These are phyloP conservation scores for Philonicus albiceps DNA, from an alignment of 2,888 invertebrate genomes.

Conservation along the genomic window DNA sequence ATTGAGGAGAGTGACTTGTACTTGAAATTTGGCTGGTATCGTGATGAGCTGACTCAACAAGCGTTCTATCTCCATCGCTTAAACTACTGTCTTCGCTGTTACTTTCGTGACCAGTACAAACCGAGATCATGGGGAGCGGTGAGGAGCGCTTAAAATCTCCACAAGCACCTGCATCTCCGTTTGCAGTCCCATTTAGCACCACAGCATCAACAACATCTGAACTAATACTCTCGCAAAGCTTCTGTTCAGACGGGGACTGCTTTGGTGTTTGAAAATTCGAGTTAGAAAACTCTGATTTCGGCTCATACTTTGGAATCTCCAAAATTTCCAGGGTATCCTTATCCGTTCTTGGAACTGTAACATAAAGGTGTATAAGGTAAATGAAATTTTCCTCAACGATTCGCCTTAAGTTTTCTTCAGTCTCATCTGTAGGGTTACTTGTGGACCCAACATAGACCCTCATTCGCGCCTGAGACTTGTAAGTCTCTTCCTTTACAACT, in stretches of 20 bases:
- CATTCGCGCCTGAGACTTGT: not conserved
- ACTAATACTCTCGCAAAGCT: slow-evolving; percentile 45
- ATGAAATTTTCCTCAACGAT: slow-evolving; percentile 64
- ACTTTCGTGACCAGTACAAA: slow-evolving; percentile 67
- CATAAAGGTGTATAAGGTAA: slow-evolving; percentile 69
- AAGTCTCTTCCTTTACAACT: not conserved
- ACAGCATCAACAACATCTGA: slow-evolving; percentile 60
- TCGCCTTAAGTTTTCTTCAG: slow-evolving; percentile 61
- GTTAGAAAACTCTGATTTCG: not conserved
- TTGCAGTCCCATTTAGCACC: slow-evolving; percentile 54
- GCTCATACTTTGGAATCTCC: slow-evolving; percentile 64
- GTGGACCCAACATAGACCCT: slow-evolving; percentile 65
- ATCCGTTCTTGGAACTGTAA: slow-evolving; percentile 71
- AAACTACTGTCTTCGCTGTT: slow-evolving; percentile 80
- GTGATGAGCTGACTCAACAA: slow-evolving; percentile 59
- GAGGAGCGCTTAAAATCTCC: slow-evolving; percentile 48
- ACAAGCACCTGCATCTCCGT: not conserved
- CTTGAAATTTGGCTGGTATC: slow-evolving; percentile 61
- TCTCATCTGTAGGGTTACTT: slow-evolving; percentile 57
- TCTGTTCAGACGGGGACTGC: slow-evolving; percentile 50
- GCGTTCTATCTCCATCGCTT: slow-evolving; percentile 74
- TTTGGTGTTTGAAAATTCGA: slow-evolving; percentile 43
- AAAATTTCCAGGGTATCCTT: slow-evolving; percentile 65
- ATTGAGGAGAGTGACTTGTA: slow-evolving; percentile 61
- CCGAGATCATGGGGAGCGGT: slow-evolving; percentile 52